A percentile compares a stretch with the other conserved stretches of the same genome.
These are phyloP conservation scores for Trididemnum miniatum DNA, from an alignment of 23 tunicate species.

Conservation along the genomic window DNA sequence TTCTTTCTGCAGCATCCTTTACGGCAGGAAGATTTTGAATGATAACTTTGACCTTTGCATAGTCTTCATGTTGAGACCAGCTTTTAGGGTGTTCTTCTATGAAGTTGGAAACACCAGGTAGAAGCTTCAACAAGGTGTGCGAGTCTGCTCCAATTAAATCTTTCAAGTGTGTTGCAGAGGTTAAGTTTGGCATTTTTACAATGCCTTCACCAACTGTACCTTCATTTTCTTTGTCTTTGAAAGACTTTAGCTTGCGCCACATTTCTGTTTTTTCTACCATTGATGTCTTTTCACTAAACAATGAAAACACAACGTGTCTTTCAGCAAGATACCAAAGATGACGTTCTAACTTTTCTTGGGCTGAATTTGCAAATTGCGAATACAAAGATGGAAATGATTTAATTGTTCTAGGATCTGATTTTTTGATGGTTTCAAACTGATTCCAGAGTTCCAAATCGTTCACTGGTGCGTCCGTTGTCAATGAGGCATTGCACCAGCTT, in stretches of 20 bases:
- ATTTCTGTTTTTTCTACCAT: background rate
- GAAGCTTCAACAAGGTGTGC: background rate
- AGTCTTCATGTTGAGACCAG: slow-evolving; percentile 20
- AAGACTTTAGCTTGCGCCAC: slow-evolving; percentile 8
- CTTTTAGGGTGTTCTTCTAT: background rate
- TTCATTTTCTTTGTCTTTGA: background rate
- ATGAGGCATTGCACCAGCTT: slow-evolving; percentile 10
- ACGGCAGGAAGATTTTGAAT: slow-evolving; percentile 12
- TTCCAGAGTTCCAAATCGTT: background rate
- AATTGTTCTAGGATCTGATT: background rate
- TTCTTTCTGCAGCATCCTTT: slow-evolving; percentile 17
- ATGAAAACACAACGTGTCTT: slow-evolving; percentile 13
- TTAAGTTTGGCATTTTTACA: slow-evolving; percentile 15
- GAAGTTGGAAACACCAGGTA: background rate
- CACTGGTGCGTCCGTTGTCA: slow-evolving; percentile 3
- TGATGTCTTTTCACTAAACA: background rate
- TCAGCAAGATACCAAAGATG: slow-evolving; percentile 31
- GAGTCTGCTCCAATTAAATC: slow-evolving; percentile 17
- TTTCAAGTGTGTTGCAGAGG: background rate
- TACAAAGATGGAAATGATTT: background rate
- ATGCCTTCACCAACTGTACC: slow-evolving; percentile 4
- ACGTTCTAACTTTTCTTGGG: slow-evolving; percentile 9
- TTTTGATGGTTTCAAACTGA: background rate
- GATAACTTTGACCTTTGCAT: background rate
- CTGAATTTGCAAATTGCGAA: background rate